Percentiles rank a stretch among this genome's conserved stretches.
Conservation (phyloP, 2,797 vertebrate genomes). For the Poecilia wingei region DNA sequence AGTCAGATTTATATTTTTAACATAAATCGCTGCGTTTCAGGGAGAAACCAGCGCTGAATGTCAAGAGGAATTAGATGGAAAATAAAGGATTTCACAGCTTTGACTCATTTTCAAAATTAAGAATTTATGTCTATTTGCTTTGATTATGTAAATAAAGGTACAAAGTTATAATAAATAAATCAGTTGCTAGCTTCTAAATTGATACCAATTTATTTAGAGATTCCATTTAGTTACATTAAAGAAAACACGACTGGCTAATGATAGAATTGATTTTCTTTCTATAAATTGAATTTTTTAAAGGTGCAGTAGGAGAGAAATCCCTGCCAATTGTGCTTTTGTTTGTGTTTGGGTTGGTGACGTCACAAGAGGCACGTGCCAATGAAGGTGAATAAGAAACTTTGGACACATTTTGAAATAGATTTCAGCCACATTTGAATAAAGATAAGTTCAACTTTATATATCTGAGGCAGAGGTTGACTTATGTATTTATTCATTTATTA, state of each 20-base stretch:
- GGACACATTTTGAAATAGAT: neutral
- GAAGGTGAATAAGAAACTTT: neutral
- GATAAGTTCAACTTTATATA: neutral
- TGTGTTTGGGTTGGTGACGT: neutral
- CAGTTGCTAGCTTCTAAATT: neutral
- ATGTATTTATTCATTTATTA: neutral
- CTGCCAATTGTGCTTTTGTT: neutral
- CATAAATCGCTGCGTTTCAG: constrained; percentile 12
- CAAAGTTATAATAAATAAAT: neutral
- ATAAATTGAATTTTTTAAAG: neutral
- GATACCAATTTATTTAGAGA: neutral
- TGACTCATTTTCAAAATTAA: constrained; percentile 47
- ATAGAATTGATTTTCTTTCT: neutral
- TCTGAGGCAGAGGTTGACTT: neutral
- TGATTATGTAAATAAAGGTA: constrained; percentile 24
- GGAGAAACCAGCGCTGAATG: constrained; percentile 24
- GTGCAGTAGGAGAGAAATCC: neutral
- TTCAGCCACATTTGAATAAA: neutral
- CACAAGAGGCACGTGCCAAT: neutral
- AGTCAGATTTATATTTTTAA: constrained; percentile 12
- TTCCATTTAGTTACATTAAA: neutral
- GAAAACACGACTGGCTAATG: neutral
- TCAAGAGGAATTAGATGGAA: constrained; percentile 20
- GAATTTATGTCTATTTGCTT: constrained; percentile 38
- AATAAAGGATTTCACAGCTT: constrained; percentile 39